Evolutionary conservation across 2,113 vertebrate species (phyloP).

Genomic region (Sterna hirundo): DNA sequence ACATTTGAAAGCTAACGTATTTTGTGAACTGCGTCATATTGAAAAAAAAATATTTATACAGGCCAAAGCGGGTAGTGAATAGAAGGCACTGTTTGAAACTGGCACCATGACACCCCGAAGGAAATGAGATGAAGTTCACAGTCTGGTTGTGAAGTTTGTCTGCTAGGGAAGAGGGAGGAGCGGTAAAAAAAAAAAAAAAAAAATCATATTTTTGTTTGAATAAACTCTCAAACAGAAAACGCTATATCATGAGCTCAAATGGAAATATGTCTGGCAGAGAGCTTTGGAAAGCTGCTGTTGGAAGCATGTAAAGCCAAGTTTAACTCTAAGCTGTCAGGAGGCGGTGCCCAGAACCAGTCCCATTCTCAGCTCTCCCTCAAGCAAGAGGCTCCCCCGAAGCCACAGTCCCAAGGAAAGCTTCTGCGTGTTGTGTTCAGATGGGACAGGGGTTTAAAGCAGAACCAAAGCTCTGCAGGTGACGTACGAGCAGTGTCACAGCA

Average conservation of each 20-base stretch:
- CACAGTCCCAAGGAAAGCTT: background rate
- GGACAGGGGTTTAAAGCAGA: background rate
- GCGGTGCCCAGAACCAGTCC: background rate
- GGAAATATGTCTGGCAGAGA: slow-evolving; percentile 42
- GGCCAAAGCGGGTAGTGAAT: slow-evolving; percentile 11
- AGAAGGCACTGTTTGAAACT: slow-evolving; percentile 50
- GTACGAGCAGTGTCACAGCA: background rate
- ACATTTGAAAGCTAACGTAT: slow-evolving; percentile 2
- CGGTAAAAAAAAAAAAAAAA: background rate
- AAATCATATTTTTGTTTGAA: slow-evolving; percentile 34
- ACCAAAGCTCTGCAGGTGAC: background rate
- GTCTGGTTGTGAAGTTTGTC: slow-evolving; percentile 62
- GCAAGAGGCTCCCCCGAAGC: background rate
- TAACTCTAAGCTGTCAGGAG: background rate
- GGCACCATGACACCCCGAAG: slow-evolving; percentile 37
- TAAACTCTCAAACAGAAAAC: slow-evolving; percentile 34
- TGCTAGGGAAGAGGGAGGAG: slow-evolving; percentile 18
- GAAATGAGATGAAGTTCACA: slow-evolving; percentile 57
- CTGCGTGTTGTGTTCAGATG: fast-evolving
- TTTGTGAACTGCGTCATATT: background rate
- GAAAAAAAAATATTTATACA: slow-evolving; percentile 2
- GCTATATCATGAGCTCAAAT: slow-evolving; percentile 30
- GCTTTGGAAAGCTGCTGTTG: slow-evolving; percentile 36
- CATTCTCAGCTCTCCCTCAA: background rate
- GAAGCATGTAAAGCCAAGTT: slow-evolving; percentile 7